Percentiles rank a stretch among this genome's conserved stretches.
Evolutionary conservation across 1,140 invertebrate species (phyloP).

Genomic region (Dreissena polymorpha): DNA sequence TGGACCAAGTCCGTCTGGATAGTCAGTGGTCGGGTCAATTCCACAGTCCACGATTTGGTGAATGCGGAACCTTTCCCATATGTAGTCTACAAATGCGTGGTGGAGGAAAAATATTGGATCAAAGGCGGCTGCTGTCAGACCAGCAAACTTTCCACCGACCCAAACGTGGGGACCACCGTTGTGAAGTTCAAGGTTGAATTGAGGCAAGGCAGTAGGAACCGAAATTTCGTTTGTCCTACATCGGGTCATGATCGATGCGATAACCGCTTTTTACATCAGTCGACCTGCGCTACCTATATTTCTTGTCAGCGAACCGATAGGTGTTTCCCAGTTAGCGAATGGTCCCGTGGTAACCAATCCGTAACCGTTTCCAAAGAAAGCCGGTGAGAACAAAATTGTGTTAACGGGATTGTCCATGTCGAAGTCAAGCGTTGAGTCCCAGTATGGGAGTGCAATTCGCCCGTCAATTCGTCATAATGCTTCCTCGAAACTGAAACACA

Average conservation of each 20-base stretch:
- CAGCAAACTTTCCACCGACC: constrained; percentile 67
- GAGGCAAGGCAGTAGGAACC: constrained; percentile 41
- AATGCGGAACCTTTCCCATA: constrained; percentile 67
- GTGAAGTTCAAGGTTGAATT: constrained; percentile 63
- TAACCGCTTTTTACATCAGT: constrained; percentile 34
- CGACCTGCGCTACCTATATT: constrained; percentile 38
- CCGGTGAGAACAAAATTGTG: constrained; percentile 73
- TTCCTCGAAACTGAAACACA: constrained; percentile 58
- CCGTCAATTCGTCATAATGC: constrained; percentile 58
- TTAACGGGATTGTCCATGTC: constrained; percentile 70
- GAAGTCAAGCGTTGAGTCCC: constrained; percentile 76
- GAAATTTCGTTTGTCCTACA: constrained; percentile 38
- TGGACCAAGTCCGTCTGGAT: constrained; percentile 24
- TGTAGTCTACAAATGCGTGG: constrained; percentile 77
- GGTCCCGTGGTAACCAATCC: constrained; percentile 77
- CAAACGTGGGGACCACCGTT: constrained; percentile 67
- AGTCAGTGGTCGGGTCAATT: constrained; percentile 38
- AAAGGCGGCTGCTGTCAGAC: constrained; percentile 71
- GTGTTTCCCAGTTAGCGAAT: constrained; percentile 65
- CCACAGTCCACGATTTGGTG: constrained; percentile 31
- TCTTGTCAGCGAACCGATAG: constrained; percentile 49
- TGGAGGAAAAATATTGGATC: constrained; percentile 79
- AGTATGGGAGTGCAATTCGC: constrained; percentile 75
- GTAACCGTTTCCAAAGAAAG: constrained; percentile 77
- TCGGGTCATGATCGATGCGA: constrained; percentile 28